Conservation (phyloP, 2,888 invertebrate species). For the Hyposoter dolosus region DNA sequence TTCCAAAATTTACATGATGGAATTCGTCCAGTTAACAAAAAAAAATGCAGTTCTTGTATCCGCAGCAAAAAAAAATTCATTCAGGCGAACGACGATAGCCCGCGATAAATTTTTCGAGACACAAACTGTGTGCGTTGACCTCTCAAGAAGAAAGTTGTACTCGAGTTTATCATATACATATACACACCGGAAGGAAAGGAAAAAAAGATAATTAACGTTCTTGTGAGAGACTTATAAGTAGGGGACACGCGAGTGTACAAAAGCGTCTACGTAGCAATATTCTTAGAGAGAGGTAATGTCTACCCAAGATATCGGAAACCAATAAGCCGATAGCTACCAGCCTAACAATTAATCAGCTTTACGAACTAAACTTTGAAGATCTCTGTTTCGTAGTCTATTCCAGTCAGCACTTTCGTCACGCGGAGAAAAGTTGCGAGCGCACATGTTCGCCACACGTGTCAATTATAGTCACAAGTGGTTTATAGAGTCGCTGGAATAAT, state of each 20-base stretch:
- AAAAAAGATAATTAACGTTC: neutral
- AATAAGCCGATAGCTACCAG: slow-evolving; percentile 15
- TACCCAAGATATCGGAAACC: slow-evolving; percentile 16
- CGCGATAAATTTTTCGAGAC: neutral
- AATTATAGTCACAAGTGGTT: neutral
- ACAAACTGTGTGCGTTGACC: neutral
- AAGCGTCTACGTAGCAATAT: slow-evolving; percentile 7
- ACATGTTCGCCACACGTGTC: neutral
- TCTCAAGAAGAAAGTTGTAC: neutral
- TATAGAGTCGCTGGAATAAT: neutral
- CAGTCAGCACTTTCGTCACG: slow-evolving; percentile 33
- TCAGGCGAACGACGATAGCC: neutral
- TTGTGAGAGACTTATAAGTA: neutral
- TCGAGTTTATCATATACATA: neutral
- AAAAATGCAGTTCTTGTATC: neutral
- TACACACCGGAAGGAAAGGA: neutral
- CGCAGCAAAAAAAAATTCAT: neutral
- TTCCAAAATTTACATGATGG: neutral
- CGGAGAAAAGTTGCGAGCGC: neutral
- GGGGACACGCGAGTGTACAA: neutral
- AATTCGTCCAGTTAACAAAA: neutral
- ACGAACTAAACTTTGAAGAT: neutral
- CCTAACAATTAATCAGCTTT: slow-evolving; percentile 42
- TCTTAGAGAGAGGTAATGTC: neutral
- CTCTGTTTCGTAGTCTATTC: slow-evolving; percentile 3